Conservation (phyloP, 2,797 vertebrate genomes). For the Centropyge bicolor region DNA sequence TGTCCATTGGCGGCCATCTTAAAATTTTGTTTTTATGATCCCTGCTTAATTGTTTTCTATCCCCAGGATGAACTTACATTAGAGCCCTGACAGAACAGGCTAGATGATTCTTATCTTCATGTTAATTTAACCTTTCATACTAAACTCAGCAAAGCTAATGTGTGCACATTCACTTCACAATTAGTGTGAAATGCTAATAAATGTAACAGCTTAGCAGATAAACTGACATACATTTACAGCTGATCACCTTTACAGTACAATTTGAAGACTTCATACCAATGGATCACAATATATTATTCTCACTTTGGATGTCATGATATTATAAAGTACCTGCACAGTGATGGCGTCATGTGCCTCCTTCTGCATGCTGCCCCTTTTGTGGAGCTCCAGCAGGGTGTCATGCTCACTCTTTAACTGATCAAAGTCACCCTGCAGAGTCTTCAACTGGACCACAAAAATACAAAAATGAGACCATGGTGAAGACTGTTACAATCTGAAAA, state of each 20-base stretch:
- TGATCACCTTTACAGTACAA: neutral
- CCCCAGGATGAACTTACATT: too few species aligned
- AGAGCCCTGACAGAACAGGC: neutral
- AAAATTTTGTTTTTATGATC: too few species aligned
- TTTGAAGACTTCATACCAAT: neutral
- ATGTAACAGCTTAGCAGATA: neutral
- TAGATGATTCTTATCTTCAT: neutral
- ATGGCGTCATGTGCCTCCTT: constrained; percentile 69
- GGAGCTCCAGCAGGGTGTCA: constrained; percentile 83
- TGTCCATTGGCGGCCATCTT: too few species aligned
- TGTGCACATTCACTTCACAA: neutral
- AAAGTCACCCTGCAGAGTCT: constrained; percentile 83
- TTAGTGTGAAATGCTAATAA: neutral
- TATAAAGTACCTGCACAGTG: constrained; percentile 82
- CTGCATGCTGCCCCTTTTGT: constrained; percentile 72
- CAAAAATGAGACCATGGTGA: neutral
- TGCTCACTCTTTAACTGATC: constrained; percentile 83
- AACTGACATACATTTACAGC: neutral
- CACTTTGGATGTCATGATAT: neutral
- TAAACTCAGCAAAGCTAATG: neutral
- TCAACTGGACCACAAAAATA: constrained; percentile 74
- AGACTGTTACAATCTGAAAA: neutral
- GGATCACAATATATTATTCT: neutral
- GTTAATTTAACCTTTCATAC: neutral
- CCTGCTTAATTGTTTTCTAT: too few species aligned